Percentiles rank a stretch among this genome's conserved stretches.
These are phyloP conservation scores for Epizoanthus fatuus DNA, from an alignment of 92 coral and sea anemone genomes.

Conservation along the genomic window DNA sequence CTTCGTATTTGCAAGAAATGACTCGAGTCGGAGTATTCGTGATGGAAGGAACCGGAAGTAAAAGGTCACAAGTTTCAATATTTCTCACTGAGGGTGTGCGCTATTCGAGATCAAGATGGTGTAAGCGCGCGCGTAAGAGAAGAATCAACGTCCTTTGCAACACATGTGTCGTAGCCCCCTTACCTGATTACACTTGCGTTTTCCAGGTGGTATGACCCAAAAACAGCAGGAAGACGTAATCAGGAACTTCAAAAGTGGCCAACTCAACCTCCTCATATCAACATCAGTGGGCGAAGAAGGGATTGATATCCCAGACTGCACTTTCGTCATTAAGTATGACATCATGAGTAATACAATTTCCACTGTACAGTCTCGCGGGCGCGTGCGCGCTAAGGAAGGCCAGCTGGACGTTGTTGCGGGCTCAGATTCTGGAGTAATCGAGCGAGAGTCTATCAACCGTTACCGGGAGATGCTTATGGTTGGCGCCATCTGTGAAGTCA, in stretches of 20 bases:
- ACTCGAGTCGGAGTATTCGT: too few species aligned
- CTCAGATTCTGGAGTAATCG: constrained; percentile 69
- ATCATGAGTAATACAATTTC: constrained; percentile 91
- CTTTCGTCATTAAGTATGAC: constrained; percentile 84
- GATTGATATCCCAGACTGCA: constrained; percentile 88
- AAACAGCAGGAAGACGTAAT: constrained; percentile 81
- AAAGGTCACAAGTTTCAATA: background rate
- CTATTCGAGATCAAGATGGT: too few species aligned
- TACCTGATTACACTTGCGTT: background rate
- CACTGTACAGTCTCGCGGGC: constrained; percentile 94
- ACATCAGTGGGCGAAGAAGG: constrained; percentile 94
- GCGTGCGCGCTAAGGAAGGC: constrained; percentile 84
- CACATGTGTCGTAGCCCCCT: background rate
- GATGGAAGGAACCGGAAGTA: background rate
- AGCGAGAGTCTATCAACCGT: constrained; percentile 79
- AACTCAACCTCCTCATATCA: constrained; percentile 81
- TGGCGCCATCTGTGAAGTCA: constrained; percentile 68
- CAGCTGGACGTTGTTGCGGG: constrained; percentile 76
- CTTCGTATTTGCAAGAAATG: too few species aligned
- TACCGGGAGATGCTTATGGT: constrained; percentile 84
- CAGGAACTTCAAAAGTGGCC: constrained; percentile 80
- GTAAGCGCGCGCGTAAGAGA: too few species aligned
- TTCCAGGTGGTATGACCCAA: constrained; percentile 77
- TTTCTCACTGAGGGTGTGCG: too few species aligned
- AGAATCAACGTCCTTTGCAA: too few species aligned